phyloP scores from a whole-genome alignment of 1,140 invertebrate species.

The Popillia japonica region DNA sequence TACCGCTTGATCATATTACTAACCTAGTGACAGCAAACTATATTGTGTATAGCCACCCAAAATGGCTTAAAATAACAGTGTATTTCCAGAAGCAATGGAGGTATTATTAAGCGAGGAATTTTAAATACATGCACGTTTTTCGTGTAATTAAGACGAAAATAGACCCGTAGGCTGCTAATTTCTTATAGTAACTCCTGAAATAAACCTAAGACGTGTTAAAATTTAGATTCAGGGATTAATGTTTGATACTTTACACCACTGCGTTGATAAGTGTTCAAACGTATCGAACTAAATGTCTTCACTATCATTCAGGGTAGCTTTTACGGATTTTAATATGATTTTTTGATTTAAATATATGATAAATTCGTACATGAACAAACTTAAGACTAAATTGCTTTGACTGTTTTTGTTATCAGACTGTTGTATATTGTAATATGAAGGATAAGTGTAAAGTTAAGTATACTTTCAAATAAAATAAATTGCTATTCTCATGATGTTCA shows the following conservation, averaged over 20 bases:
- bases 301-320: too few relatives aligned
- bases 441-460: too few relatives aligned
- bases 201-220: slow-evolving; percentile 1
- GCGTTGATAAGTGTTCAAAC: not conserved
- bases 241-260: not conserved
- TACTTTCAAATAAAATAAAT: too few relatives aligned
- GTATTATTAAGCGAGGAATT: not conserved
- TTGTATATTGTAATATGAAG: too few relatives aligned
- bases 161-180: not conserved
- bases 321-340: too few relatives aligned
- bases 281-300: not conserved
- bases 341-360: too few relatives aligned
- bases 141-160: not conserved
- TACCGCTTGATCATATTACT: not conserved
- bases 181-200: not conserved
- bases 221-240: slow-evolving; percentile 12
- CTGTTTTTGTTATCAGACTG: too few relatives aligned
- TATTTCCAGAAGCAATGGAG: not conserved
- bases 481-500: too few relatives aligned
- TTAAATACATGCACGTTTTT: not conserved
- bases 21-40: not conserved
- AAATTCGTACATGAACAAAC: too few relatives aligned
- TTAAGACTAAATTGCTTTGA: too few relatives aligned
- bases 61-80: not conserved
- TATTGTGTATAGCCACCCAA: not conserved